phyloP scores from a whole-genome alignment of 2,888 invertebrate species.

The Anoncus sp. region DNA sequence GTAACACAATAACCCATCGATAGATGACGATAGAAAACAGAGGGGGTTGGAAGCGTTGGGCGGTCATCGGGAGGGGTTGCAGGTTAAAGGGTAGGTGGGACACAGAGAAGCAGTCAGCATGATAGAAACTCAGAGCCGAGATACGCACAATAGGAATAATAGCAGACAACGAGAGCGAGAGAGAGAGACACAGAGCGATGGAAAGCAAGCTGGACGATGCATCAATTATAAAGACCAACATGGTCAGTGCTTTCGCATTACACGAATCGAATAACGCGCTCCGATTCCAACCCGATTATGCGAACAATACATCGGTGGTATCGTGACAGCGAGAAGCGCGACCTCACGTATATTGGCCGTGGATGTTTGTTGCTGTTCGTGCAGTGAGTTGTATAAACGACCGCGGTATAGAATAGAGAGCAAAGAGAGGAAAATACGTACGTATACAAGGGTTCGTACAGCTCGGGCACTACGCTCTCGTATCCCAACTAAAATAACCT shows the following conservation, averaged over 20 bases:
- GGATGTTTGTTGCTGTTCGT: constrained; percentile 21
- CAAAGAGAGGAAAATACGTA: too few relatives aligned
- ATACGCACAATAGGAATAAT: constrained; percentile 44
- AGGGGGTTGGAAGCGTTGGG: background rate
- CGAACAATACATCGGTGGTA: constrained; percentile 63
- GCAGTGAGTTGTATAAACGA: constrained; percentile 1
- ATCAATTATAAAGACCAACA: constrained; percentile 81
- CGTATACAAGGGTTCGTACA: too few relatives aligned
- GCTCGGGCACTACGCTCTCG: too few relatives aligned
- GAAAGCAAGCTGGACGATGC: constrained; percentile 70
- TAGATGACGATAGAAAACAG: constrained; percentile 25
- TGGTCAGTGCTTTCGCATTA: constrained; percentile 73
- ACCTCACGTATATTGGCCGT: background rate
- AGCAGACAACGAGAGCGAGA: background rate
- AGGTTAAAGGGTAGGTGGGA: constrained; percentile 8
- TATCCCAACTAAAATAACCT: too few relatives aligned
- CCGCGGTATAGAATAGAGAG: background rate
- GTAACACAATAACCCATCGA: constrained; percentile 23
- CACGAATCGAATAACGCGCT: constrained; percentile 75
- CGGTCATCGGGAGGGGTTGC: constrained; percentile 19
- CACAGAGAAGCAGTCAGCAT: constrained; percentile 14
- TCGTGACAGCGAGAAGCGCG: constrained; percentile 44
- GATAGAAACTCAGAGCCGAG: constrained; percentile 41
- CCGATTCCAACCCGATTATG: constrained; percentile 80
- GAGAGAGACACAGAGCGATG: constrained; percentile 30